phyloP scores from a whole-genome alignment of 2,888 invertebrate species.

The Dione juno region DNA sequence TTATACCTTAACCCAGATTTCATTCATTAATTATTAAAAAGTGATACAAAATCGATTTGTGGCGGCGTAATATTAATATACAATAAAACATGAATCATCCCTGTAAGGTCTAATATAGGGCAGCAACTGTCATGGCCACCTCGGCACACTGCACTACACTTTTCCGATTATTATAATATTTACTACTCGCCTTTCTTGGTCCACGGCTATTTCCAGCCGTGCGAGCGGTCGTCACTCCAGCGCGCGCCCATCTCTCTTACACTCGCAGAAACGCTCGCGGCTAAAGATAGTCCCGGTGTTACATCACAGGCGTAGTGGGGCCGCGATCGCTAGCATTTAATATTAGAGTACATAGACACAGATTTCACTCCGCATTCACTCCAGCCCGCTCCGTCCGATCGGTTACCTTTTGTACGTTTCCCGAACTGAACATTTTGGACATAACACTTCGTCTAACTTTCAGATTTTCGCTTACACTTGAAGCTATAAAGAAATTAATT shows the following conservation, averaged over 20 bases:
- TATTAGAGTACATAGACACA: conserved; percentile 82
- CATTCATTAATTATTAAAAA: conserved; percentile 26
- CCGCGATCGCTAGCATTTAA: conserved; percentile 72
- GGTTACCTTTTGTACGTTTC: conserved; percentile 71
- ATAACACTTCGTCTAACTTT: conserved; percentile 40
- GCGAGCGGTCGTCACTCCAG: conserved; percentile 69
- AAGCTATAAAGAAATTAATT: conserved; percentile 32
- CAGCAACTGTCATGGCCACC: conserved; percentile 66
- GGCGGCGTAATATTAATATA: conserved; percentile 32
- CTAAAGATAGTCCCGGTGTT: conserved; percentile 79
- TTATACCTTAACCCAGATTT: conserved; percentile 24
- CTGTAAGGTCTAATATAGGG: conserved; percentile 59
- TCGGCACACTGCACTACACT: conserved; percentile 84
- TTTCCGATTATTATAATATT: conserved; percentile 83
- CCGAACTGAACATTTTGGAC: conserved; percentile 54
- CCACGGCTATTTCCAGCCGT: conserved; percentile 83
- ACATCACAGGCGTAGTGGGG: conserved; percentile 81
- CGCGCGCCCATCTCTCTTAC: conserved; percentile 65
- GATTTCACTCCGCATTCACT: conserved; percentile 81
- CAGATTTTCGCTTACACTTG: conserved; percentile 20
- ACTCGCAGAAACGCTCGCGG: conserved; percentile 57
- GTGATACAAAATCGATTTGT: neutral
- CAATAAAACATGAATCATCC: conserved; percentile 46
- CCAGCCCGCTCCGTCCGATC: conserved; percentile 67
- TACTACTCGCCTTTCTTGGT: conserved; percentile 85